Conservation (phyloP, 2,888 invertebrate genomes). For the Leptinotarsa tumamoca region DNA sequence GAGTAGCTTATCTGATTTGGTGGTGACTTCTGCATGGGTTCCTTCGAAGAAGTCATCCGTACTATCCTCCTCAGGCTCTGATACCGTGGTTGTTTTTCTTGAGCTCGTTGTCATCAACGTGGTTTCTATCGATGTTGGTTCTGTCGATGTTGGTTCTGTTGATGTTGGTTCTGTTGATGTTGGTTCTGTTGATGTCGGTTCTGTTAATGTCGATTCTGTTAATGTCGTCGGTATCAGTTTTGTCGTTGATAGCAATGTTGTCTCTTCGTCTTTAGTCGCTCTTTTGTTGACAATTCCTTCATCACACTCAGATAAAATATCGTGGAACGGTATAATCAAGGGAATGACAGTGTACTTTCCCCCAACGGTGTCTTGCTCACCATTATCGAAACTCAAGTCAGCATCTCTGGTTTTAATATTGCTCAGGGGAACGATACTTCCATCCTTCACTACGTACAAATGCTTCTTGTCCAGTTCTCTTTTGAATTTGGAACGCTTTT, state of each 20-base stretch:
- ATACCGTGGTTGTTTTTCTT: conserved; percentile 35
- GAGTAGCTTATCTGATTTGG: conserved; percentile 26
- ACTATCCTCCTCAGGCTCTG: neutral
- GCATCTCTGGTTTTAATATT: conserved; percentile 41
- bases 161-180: too few relatives aligned
- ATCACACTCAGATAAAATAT: neutral
- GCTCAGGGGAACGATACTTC: conserved; percentile 49
- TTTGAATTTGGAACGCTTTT: conserved; percentile 21
- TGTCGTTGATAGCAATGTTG: too few relatives aligned
- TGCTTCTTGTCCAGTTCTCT: conserved; percentile 32
- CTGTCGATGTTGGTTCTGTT: too few relatives aligned
- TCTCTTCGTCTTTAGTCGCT: neutral
- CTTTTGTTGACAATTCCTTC: neutral
- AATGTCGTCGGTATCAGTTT: too few relatives aligned
- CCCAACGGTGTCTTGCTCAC: conserved; percentile 6
- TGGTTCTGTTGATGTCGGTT: too few relatives aligned
- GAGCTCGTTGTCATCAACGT: conserved; percentile 26
- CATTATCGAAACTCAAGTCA: conserved; percentile 29
- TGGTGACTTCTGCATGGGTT: neutral
- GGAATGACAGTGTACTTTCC: conserved; percentile 52
- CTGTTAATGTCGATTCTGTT: too few relatives aligned
- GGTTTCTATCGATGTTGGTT: neutral
- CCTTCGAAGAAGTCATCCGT: conserved; percentile 10
- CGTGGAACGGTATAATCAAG: conserved; percentile 48
- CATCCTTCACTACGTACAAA: conserved; percentile 51